These are phyloP conservation scores for Chymomyza caudatula DNA, from an alignment of 2,888 invertebrate species.

Conservation along the genomic window DNA sequence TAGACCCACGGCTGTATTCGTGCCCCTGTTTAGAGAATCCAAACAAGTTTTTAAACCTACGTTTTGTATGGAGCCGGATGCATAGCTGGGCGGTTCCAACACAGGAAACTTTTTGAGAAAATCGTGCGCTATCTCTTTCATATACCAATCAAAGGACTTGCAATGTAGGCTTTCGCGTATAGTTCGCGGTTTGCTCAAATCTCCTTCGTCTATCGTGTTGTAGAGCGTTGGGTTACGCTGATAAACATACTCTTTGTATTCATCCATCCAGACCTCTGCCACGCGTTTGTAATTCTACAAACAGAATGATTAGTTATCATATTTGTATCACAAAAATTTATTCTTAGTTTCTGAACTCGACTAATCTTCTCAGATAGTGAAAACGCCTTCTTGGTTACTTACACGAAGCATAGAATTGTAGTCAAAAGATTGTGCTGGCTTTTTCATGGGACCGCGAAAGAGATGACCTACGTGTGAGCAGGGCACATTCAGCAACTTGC, in stretches of 20 bases:
- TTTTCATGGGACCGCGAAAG: conserved; percentile 84
- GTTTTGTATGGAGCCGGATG: conserved; percentile 86
- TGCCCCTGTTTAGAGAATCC: conserved; percentile 81
- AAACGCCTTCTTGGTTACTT: background rate
- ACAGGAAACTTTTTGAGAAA: conserved; percentile 90
- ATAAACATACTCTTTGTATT: conserved; percentile 93
- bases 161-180: conserved; percentile 87
- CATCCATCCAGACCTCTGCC: conserved; percentile 99
- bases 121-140: conserved; percentile 93
- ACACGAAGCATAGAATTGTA: conserved; percentile 87
- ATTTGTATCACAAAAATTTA: background rate
- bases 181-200: conserved; percentile 86
- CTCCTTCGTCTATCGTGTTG: conserved; percentile 85
- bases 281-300: conserved; percentile 90
- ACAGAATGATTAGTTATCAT: background rate
- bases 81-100: conserved; percentile 89
- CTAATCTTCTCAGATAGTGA: too few species aligned
- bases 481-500: conserved; percentile 92
- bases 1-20: conserved; percentile 59
- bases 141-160: conserved; percentile 95
- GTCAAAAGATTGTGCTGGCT: conserved; percentile 79
- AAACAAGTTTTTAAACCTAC: conserved; percentile 82
- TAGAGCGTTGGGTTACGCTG: conserved; percentile 85
- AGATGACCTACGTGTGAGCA: conserved; percentile 96
- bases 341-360: too few species aligned